Base-by-base conservation (phyloP, 2,797 vertebrate species). In the Enteromius viviparus region DNA sequence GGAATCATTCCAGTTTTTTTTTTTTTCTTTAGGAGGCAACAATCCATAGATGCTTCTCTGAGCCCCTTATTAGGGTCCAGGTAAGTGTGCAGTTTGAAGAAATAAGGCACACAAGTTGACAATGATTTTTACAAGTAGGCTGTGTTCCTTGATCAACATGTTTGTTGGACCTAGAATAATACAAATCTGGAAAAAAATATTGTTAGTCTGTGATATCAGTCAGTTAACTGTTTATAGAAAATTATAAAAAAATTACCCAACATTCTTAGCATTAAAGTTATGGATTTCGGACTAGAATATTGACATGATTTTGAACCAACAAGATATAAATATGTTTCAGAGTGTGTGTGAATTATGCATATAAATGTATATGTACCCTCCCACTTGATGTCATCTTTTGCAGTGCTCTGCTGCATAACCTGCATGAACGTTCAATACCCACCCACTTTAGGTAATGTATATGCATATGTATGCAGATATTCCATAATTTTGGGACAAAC, bases 401-500 rank as follows among this genome's bases (percentile, higher is more conserved):
- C 21, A 23, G 19, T 23, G 21, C 51, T 77, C 75, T 45, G 37
- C 55, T 29, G 34, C 6, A 62, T 68, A 53, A 79, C 77, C 45
- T 79, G 42, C 40, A 47, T 40, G 47, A 77, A 64, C 12, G 21
- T 32, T 40, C 32, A 37, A 7, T 23, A 55, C 11, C 9, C 37
- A 47, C 58, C 37, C 3, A 32, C 64, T 66, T 40, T 34, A 37
- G 64, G 21, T 53, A 45, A 68, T 79, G 29, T 69, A 69, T 17
- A 9, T 49, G 45, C 62, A 34, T 23, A 34, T 49, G 32, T n/a
- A 65, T 64, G 58, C 40, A 66, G 29, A 53, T 49, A 51, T 53
- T 34, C 12, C 40, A 49, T 78, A 68, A 78, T 68, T 66, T 23
- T 49, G 45, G 34, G 3, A 78, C 11, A 34, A 66, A n/a, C 58